Percentiles rank a stretch among this genome's conserved stretches.
phyloP scores from a whole-genome alignment of 2,113 vertebrate species.

The Diadophis punctatus region DNA sequence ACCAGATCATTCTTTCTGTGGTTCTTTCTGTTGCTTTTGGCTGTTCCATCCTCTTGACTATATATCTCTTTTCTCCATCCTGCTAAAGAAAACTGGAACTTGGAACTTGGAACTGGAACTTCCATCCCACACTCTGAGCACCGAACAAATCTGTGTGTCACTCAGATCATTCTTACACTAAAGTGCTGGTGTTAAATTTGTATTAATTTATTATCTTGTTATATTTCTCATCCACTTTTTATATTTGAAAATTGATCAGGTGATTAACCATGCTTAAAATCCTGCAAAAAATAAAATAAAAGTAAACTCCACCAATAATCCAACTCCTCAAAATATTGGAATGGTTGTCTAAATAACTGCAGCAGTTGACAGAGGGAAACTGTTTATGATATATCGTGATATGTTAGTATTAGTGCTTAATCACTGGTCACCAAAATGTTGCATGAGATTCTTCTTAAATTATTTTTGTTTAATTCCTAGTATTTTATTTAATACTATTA shows the following conservation, averaged over 20 bases:
- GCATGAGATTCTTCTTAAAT: neutral
- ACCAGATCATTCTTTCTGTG: neutral
- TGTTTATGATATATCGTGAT: neutral
- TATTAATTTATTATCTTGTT: neutral
- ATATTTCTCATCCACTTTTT: neutral
- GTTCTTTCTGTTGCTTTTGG: neutral
- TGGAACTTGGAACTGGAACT: no score
- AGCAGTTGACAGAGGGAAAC: neutral
- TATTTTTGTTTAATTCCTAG: neutral
- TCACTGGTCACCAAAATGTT: neutral
- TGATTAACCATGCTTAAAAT: neutral
- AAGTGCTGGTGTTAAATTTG: neutral
- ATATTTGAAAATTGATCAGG: neutral
- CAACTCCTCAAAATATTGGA: neutral
- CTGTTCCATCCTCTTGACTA: neutral
- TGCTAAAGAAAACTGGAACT: neutral
- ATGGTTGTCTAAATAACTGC: neutral
- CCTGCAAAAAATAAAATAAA: neutral
- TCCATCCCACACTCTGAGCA: neutral
- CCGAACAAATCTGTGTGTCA: neutral
- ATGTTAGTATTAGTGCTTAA: neutral
- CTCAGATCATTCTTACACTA: neutral
- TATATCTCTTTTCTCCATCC: neutral
- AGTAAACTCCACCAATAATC: neutral
- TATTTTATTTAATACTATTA: constrained; percentile 15